A percentile compares a stretch with the other conserved stretches of the same genome.
These are phyloP conservation scores for Gallinago stenura DNA, from an alignment of 2,797 vertebrate genomes.

Conservation along the genomic window DNA sequence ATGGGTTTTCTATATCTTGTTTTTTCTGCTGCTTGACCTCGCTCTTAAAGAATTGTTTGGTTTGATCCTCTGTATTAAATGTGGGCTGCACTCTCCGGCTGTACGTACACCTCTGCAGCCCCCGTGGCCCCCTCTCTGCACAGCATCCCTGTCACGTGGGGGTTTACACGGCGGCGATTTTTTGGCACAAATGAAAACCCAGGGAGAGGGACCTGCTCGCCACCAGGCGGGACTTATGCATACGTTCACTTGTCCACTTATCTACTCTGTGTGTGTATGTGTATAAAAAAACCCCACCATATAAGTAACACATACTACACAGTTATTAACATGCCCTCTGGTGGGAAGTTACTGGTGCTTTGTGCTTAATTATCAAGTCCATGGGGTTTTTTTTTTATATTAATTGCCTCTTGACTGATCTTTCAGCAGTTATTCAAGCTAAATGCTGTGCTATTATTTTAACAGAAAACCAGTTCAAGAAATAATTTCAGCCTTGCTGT, in stretches of 20 bases:
- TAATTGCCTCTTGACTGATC: not conserved
- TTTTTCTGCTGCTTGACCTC: not conserved
- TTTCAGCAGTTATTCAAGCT: not conserved
- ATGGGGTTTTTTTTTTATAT: not conserved
- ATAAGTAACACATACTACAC: not conserved
- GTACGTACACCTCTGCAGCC: not conserved
- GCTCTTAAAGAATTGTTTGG: rapidly evolving
- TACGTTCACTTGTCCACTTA: rapidly evolving
- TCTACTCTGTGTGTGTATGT: not conserved
- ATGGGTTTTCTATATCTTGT: not conserved
- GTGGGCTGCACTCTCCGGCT: not conserved
- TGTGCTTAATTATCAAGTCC: not conserved
- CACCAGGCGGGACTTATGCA: rapidly evolving
- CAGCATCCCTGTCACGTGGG: rapidly evolving
- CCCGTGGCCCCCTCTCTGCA: rapidly evolving
- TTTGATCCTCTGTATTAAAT: rapidly evolving
- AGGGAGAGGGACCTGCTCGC: not conserved
- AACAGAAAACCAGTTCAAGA: not conserved
- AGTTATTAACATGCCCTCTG: not conserved
- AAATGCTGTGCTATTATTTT: not conserved
- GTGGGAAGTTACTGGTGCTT: not conserved
- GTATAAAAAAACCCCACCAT: not conserved
- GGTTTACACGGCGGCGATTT: rapidly evolving
- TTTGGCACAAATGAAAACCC: not conserved
- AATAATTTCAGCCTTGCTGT: not conserved